Evolutionary conservation across 2,797 vertebrate genomes (phyloP), one percentile per base, ranked within the genome.

Genomic region (Xiphorhynchus erythropygius): DNA sequence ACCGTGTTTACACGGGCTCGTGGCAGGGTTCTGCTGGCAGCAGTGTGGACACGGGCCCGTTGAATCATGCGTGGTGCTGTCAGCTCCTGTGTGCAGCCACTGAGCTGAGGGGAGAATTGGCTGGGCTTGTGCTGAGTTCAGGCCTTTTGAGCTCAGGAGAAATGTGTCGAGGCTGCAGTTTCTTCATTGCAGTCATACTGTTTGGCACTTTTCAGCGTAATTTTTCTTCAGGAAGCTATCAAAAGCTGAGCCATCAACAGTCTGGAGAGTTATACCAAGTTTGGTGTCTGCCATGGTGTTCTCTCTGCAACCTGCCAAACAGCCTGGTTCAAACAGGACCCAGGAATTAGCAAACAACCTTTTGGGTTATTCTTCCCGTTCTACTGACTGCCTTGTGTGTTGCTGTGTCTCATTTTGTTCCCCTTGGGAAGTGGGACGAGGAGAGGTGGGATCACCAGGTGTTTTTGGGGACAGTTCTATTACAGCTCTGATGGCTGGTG

Each of bases 181-280:
- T 95, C 89, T 85, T 80, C 89, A 3, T 62, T 85, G 94, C 95
- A 80, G 96, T 91, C 85, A 16, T 64, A 5, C 55, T 10, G 23
- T 93, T 96, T 93, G 90, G 97, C 96, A 55, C 89, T 97, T 97
- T 95, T 93, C 96, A 53, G 89, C 42, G 92, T 68, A 84, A 93
- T 97, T 94, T 94, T 94, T 95, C 97, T 97, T 96, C 94, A 84
- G 96, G 97, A 97, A 97, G 97, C 96, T 92, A 79, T 96, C 70
- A 23, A 95, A 96, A 93, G 95, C 94, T 89, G 78, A 94, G 94
- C 81, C 57, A 83, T 90, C 60, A 53, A 95, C 93, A 87, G 70
- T 70, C 70, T 94, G 78, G 64, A 75, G 74, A 84, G 62, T 88
- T 25, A 64, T 75, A 84, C 8, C 9, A 69, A 78, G 91, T 91